Percentiles rank a stretch among this genome's conserved stretches.
Evolutionary conservation across 2,113 vertebrate species (phyloP).

Genomic region (Trematocara marginatum): DNA sequence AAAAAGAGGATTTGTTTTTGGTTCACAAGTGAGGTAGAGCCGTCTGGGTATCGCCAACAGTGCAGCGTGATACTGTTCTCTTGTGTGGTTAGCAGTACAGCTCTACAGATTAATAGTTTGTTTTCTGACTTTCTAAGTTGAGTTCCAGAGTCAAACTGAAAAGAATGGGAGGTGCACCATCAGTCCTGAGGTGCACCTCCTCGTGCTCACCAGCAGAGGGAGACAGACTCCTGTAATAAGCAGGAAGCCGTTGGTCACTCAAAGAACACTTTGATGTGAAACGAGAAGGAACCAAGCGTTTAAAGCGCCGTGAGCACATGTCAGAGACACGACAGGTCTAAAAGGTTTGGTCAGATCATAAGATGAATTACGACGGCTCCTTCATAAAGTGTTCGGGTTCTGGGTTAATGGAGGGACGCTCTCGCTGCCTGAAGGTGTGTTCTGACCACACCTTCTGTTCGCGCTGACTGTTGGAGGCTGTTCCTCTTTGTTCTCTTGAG

Average conservation of each 20-base stretch:
- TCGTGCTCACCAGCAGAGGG: neutral
- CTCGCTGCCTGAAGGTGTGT: neutral
- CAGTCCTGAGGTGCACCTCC: neutral
- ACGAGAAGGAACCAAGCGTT: neutral
- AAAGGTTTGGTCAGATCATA: neutral
- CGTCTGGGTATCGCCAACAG: neutral
- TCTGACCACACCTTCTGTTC: neutral
- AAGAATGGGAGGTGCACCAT: neutral
- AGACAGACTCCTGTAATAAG: neutral
- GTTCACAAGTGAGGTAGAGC: neutral
- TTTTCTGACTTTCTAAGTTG: neutral
- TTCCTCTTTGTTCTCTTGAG: neutral
- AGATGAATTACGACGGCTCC: neutral
- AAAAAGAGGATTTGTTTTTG: neutral
- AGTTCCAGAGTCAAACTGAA: neutral
- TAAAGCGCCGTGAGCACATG: neutral
- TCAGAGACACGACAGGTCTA: neutral
- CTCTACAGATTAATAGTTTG: neutral
- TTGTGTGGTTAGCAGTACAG: neutral
- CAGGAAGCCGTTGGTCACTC: neutral
- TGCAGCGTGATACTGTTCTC: neutral
- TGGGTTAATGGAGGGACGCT: neutral
- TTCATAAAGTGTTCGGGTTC: neutral
- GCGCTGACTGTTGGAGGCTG: neutral
- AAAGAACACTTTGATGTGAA: neutral